Evolutionary conservation across 2,797 vertebrate genomes (phyloP), one percentile per base, ranked within the genome.

Genomic region (Heliangelus exortis): DNA sequence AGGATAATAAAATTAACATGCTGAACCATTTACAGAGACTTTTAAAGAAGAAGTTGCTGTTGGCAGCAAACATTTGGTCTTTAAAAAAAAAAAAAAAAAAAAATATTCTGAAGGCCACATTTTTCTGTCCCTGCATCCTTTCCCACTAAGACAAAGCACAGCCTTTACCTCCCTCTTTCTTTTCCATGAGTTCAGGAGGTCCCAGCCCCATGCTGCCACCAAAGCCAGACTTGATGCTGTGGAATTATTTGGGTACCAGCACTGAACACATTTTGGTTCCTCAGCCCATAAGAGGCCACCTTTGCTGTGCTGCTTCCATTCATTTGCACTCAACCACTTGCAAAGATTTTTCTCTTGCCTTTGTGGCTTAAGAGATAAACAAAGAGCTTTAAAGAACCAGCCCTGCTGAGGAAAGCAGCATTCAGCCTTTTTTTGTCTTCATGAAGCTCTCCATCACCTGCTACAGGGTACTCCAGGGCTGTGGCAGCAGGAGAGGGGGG

Each of bases 171-270:
- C 12, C n/a, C 29, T 9, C 39, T 10, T 8, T 16, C 17, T 53
- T 6, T 25, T 7, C 7, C 0, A 0, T 4, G 23, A 2, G 43
- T 26, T 61, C 33, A 12, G 58, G n/a, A 36, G 55, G 39, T 51
- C 51, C 26, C 41, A 43, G 66, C 50, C 54, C 51, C 26, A 1
- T 0, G 5, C 34, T 21, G 20, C 28, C 26, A 5, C 43, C 8
- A 0, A 28, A 41, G 33, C 21, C 77, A 62, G 54, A 5, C 20
- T 4, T 6, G 20, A 10, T 26, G 77, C 84, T 68, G 84, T 50
- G 79, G 41, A 22, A 28, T 29, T 72, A 2, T 8, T 22, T 25
- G 6, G 26, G 53, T 62, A 45, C 51, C 83, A 82, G 51, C 74
- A 41, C 48, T 50, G 5, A 0, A 3, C 15, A 4, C 10, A 12